phyloP scores from a whole-genome alignment of 2,797 vertebrate species.

The Psittacula derbiana region DNA sequence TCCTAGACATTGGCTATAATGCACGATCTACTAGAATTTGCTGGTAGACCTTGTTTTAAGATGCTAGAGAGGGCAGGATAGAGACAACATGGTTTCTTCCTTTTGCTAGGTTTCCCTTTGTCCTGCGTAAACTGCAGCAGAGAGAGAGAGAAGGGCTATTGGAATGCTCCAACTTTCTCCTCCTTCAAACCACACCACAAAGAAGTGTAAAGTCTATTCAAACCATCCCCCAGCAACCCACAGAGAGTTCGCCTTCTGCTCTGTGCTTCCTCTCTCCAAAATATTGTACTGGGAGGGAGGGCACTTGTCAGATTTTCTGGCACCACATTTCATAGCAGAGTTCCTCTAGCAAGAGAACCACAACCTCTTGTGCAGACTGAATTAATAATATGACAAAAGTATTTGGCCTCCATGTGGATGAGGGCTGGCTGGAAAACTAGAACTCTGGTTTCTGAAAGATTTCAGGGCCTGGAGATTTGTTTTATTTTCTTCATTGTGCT shows the following conservation, averaged over 20 bases:
- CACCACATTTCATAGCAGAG: slow-evolving; percentile 1
- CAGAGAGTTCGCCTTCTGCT: neutral
- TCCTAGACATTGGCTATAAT: neutral
- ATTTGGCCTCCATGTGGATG: slow-evolving; percentile 52
- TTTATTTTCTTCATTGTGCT: slow-evolving; percentile 10
- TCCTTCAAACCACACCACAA: neutral
- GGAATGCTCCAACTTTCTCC: slow-evolving; percentile 3
- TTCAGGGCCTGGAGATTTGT: neutral
- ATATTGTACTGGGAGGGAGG: neutral
- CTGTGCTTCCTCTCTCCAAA: slow-evolving; percentile 1
- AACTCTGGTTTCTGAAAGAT: slow-evolving; percentile 38
- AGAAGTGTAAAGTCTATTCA: neutral
- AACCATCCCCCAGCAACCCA: neutral
- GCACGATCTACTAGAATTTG: neutral
- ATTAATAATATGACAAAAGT: slow-evolving; percentile 45
- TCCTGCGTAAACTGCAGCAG: neutral
- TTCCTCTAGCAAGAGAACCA: slow-evolving; percentile 31
- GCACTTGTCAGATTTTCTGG: slow-evolving; percentile 42
- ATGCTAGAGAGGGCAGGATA: neutral
- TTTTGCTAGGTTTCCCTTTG: neutral
- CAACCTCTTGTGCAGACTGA: slow-evolving; percentile 31
- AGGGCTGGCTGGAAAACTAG: slow-evolving; percentile 25
- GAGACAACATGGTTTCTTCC: neutral
- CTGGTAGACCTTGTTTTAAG: neutral
- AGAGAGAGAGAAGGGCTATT: neutral